Evolutionary conservation across 2,113 vertebrate species (phyloP).

Genomic region (Pongo abelii): DNA sequence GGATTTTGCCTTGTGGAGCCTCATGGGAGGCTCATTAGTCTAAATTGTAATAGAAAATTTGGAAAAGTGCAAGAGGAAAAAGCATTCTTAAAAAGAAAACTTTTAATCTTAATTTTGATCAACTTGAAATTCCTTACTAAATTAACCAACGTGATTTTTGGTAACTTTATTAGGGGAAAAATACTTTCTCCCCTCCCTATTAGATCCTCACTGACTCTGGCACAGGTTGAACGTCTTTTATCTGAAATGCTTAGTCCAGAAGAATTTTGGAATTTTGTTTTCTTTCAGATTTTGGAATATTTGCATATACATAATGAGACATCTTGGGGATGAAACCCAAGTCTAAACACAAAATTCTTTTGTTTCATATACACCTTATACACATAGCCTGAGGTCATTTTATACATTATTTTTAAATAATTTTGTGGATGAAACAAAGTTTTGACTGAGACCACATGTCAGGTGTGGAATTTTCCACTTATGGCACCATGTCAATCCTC

Average conservation of each 20-base stretch:
- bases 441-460: neutral
- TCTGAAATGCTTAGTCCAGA: neutral
- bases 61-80: neutral
- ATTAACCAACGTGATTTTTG: neutral
- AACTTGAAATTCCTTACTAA: slow-evolving; percentile 9
- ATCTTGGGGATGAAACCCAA: neutral
- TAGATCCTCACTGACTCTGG: neutral
- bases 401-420: neutral
- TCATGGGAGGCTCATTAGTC: neutral
- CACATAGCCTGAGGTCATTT: neutral
- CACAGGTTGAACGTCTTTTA: neutral
- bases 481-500: neutral
- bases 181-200: neutral
- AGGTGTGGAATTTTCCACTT: neutral
- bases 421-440: neutral
- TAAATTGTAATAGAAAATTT: neutral
- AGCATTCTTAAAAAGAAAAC: neutral
- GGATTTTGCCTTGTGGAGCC: neutral
- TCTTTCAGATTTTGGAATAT: neutral
- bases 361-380: neutral
- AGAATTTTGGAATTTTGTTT: neutral
- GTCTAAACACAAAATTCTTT: neutral
- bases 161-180: neutral
- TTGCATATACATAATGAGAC: neutral
- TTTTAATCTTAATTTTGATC: slow-evolving; percentile 10